Evolutionary conservation across 2,888 invertebrate genomes (phyloP), one percentile per base, ranked within the genome.

Genomic region (Agelastica alni): DNA sequence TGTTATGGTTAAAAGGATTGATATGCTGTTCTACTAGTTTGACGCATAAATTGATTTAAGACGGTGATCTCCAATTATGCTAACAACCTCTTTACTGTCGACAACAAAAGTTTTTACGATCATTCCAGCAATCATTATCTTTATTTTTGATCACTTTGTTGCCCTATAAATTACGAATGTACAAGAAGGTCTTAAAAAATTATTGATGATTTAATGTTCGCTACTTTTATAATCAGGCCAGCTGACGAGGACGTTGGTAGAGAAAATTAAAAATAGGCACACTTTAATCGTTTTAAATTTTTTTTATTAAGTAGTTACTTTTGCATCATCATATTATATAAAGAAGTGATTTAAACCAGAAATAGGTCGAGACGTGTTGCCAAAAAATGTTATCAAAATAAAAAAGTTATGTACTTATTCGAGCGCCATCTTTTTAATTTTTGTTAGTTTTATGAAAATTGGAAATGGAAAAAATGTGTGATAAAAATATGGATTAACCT

Each of bases 41-140:
- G 17, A 9, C 28, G 36, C 17, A 46, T 46, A 46, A 46, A 46
- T 46, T 46, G 46, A 46, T 46, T 36, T 37, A 36, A 12, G 28
- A 7, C 26, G 36, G 41, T 52, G 37, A 47, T 44, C 51, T 47
- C 20, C 53, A 51, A 58, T 58, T 58, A 58, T 44, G 51, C 51
- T 58, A 58, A 58, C 46, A 44, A 45, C 44, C 41, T 28, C 43
- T 53, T 56, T 41, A 45, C 39, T 44, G 39, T 41, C 28, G 45
- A 45, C 45, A 49, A 54, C 31, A 22, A 39, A 45, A 28, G 31
- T 34, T 54, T 54, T 54, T 49, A 54, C 45, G 54, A 54, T 44
- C 49, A 17, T 43, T 53, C 36, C 26, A 46, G 28, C 26, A 46
- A 46, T 37, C 36, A 28, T 36, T 46, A 37, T 12, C 31, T 10